Base-by-base conservation (phyloP, 2,113 vertebrate species). In the Triplophysa dalaica region DNA sequence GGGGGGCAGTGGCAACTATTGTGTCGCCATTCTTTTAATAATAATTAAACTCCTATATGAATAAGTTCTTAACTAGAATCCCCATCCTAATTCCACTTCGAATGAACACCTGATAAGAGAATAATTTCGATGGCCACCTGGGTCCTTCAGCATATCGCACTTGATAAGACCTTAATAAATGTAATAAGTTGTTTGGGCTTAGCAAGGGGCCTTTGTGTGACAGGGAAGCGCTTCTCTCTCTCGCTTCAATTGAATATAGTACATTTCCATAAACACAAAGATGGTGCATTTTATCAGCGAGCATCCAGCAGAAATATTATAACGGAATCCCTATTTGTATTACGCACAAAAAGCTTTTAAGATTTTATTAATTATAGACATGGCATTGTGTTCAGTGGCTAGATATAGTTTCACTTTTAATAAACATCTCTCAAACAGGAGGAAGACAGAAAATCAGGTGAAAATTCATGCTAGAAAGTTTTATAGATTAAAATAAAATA, bases 21-120 rank as follows among this genome's bases (percentile, higher is more conserved):
- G 86, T 87, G 91, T 94, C 93, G 92, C 93, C 93, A 92, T 92
- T 94, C 89, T 93, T 82, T 93, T 97, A 93, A 95, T 96, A 98
- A 96, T 98, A 98, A 98, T 98, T 99, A 98, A 97, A 98, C 95
- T 94, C 93, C 85, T 85, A 88, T 85, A 92, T 92, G 88, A 90
- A 91, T 89, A 89, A 90, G 91, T 91, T 87, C 90, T 89, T 88
- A 87, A 77, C 85, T 85, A 83, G 81, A 72, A 79, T 86, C 89
- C 86, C 73, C 83, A 26, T 87, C 85, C 89, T 90, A 88, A 90
- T 91, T 91, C 87, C 82, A 89, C 78, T 86, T 86, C 75, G 81
- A 92, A 89, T 88, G 89, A 89, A 89, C 86, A 88, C 84, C 90
- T 89, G 91, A 94, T 93, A 93, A 94, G 91, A 91, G 86, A 89